A percentile compares a stretch with the other conserved stretches of the same genome.
These are phyloP conservation scores for Nomada fucata DNA, from an alignment of 2,888 invertebrate species.

Conservation along the genomic window DNA sequence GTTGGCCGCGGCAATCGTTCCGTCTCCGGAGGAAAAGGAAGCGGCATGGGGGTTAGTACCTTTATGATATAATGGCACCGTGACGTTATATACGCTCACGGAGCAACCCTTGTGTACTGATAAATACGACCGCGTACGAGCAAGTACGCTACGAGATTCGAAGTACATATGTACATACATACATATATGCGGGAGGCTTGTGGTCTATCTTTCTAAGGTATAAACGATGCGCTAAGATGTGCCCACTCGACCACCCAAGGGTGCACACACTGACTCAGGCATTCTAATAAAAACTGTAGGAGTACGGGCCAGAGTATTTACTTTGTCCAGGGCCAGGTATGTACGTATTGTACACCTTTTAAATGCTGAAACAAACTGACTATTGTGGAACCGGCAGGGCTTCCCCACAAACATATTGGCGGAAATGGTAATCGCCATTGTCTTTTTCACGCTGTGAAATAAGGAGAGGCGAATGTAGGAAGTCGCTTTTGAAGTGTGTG, in stretches of 20 bases:
- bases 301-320: slow-evolving; percentile 42
- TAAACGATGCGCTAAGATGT: slow-evolving; percentile 42
- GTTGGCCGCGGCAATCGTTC: slow-evolving; percentile 54
- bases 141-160: slow-evolving; percentile 23
- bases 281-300: slow-evolving; percentile 50
- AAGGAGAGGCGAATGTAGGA: too few relatives aligned
- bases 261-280: slow-evolving; percentile 34
- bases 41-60: slow-evolving; percentile 68
- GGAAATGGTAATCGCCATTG: background rate
- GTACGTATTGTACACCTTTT: slow-evolving; percentile 34
- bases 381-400: background rate
- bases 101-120: slow-evolving; percentile 37
- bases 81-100: slow-evolving; percentile 39
- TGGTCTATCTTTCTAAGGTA: slow-evolving; percentile 52
- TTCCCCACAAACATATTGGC: background rate
- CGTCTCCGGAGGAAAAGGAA: slow-evolving; percentile 56
- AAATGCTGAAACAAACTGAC: slow-evolving; percentile 26
- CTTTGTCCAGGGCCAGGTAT: slow-evolving; percentile 35
- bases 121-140: slow-evolving; percentile 31
- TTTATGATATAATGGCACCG: slow-evolving; percentile 72
- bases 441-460: background rate
- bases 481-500: too few relatives aligned
- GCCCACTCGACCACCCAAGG: slow-evolving; percentile 64
- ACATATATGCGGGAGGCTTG: slow-evolving; percentile 55
- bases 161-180: slow-evolving; percentile 5